Percentiles rank a stretch among this genome's conserved stretches.
Conservation (phyloP, 2,888 invertebrate species). For the Trachelus troglodyta region DNA sequence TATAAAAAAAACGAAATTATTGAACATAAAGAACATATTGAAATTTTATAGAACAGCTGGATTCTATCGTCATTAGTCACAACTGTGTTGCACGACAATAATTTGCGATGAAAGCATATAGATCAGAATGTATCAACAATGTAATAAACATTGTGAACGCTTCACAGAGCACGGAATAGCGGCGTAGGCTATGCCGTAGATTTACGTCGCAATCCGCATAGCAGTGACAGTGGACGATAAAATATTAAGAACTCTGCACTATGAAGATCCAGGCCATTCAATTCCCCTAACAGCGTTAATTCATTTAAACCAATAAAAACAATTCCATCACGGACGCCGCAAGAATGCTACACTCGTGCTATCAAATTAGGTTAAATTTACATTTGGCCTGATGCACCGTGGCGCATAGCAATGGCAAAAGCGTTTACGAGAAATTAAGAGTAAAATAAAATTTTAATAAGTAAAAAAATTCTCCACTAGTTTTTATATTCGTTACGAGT, state of each 20-base stretch:
- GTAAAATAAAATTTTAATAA: background rate
- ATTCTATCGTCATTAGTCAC: background rate
- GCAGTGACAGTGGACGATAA: background rate
- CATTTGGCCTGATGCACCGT: background rate
- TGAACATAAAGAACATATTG: background rate
- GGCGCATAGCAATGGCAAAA: background rate
- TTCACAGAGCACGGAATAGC: background rate
- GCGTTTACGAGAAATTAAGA: background rate
- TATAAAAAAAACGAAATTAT: no score
- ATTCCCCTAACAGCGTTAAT: background rate
- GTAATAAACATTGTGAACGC: background rate
- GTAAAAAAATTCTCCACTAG: background rate
- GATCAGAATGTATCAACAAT: background rate
- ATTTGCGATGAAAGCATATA: background rate
- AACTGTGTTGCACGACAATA: background rate
- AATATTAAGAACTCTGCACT: background rate
- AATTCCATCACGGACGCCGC: background rate
- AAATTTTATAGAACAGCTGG: background rate
- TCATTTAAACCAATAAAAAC: background rate
- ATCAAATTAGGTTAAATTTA: constrained; percentile 1
- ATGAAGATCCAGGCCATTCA: background rate
- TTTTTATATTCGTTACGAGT: background rate
- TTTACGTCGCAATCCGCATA: background rate
- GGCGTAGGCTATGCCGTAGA: background rate
- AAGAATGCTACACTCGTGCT: background rate